A percentile compares a stretch with the other conserved stretches of the same genome.
These are phyloP conservation scores for Ericerus pela DNA, from an alignment of 1,140 invertebrate species.

Conservation along the genomic window DNA sequence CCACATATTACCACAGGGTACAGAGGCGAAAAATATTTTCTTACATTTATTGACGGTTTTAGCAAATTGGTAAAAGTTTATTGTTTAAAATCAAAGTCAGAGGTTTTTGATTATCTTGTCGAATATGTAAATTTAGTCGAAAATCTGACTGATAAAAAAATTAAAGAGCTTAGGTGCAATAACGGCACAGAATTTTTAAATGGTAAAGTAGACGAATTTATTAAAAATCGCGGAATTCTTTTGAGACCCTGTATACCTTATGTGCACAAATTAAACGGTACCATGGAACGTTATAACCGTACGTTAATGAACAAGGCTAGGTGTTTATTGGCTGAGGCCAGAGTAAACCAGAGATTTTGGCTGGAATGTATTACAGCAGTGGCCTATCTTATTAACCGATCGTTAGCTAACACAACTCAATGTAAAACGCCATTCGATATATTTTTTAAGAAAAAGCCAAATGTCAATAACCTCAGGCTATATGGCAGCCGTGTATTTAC, in stretches of 20 bases:
- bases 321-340: conserved; percentile 17
- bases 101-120: conserved; percentile 19
- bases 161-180: conserved; percentile 16
- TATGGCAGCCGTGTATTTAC: conserved; percentile 23
- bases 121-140: conserved; percentile 17
- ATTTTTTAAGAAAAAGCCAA: not conserved
- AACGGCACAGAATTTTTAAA: conserved; percentile 17
- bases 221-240: not conserved
- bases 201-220: not conserved
- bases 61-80: conserved; percentile 21
- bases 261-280: conserved; percentile 3
- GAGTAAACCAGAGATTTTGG: conserved; percentile 17
- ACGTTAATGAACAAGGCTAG: conserved; percentile 17
- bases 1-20: conserved; percentile 15
- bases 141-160: conserved; percentile 1
- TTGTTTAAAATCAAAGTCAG: conserved; percentile 22
- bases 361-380: conserved; percentile 16
- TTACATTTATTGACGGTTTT: conserved; percentile 26
- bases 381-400: conserved; percentile 17
- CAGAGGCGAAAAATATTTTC: conserved; percentile 23
- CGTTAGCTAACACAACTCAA: conserved; percentile 2
- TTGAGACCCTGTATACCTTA: not conserved
- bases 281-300: conserved; percentile 17
- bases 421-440: not conserved
- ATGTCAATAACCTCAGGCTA: not conserved